Evolutionary conservation across 2,113 vertebrate species (phyloP).

Genomic region (Parus major): DNA sequence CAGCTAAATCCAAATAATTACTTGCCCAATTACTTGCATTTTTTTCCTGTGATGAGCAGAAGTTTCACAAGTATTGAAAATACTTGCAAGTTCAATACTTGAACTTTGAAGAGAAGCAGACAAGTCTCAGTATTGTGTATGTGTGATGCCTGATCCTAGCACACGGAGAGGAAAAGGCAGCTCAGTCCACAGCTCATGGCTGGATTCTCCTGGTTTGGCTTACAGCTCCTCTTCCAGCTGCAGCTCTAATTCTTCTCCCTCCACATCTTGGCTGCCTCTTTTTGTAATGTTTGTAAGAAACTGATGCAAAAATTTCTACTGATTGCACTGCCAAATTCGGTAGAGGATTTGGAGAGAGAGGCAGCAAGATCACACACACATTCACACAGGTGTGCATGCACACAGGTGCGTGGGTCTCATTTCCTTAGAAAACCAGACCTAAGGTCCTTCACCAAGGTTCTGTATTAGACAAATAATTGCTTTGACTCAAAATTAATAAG

Average conservation of each 20-base stretch:
- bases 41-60: not conserved
- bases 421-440: not conserved
- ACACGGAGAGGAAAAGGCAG: not conserved
- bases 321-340: not conserved
- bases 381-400: not conserved
- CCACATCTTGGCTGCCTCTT: not conserved
- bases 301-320: not conserved
- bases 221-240: not conserved
- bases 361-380: not conserved
- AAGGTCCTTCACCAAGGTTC: not conserved
- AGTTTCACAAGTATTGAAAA: not conserved
- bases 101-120: not conserved
- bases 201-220: not conserved
- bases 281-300: not conserved
- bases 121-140: not conserved
- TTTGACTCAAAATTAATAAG: not conserved
- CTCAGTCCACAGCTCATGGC: not conserved
- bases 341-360: not conserved
- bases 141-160: not conserved
- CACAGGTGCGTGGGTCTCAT: rapidly evolving
- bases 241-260: not conserved
- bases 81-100: not conserved
- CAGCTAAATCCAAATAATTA: not conserved
- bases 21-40: not conserved
- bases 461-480: not conserved